Base-by-base conservation (phyloP, 37 sponge, comb jelly and placozoan genomes). In the Beroe forskalii region DNA sequence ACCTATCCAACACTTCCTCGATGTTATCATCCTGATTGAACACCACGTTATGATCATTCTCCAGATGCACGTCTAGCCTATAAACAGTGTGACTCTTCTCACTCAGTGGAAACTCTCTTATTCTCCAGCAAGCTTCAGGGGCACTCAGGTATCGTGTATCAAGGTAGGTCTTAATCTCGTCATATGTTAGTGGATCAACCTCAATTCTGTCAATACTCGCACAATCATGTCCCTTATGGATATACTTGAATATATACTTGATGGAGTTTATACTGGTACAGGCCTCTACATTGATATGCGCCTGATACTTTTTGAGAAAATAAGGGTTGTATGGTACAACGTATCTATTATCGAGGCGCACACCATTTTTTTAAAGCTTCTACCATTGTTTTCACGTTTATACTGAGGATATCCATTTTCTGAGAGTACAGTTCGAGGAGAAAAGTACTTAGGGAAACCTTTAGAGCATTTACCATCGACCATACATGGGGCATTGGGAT, bases 231-330 rank as follows among this genome's bases (percentile, higher is more conserved):
- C n/a, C n/a, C n/a, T n/a, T n/a, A n/a, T n/a, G n/a, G n/a, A n/a
- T n/a, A n/a, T n/a, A n/a, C n/a, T n/a, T n/a, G n/a, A n/a, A n/a
- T n/a, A n/a, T n/a, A n/a, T n/a, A n/a, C n/a, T n/a, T n/a, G n/a
- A n/a, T n/a, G n/a, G n/a, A n/a, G n/a, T n/a, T n/a, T n/a, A n/a
- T n/a, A n/a, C n/a, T n/a, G n/a, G 23, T 43, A 55, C 89, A 89
- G 12, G 60, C 60, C 89, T 89, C 89, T n/a, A 89, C 80, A 76
- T 76, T 76, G 24, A 76, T 76, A 33, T 76, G 80, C 4, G 80
- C 80, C 20, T 76, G 12, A 23, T 35, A 76, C 24, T 76, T 76
- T 12, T 22, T 22, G 27, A 76, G 80, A 20, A n/a, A n/a, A n/a
- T n/a, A n/a, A n/a, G n/a, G n/a, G n/a, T n/a, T n/a, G n/a, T n/a